Evolutionary conservation across 1,140 invertebrate genomes (phyloP), one percentile per base, ranked within the genome.

Genomic region (Saccostrea glomerata): DNA sequence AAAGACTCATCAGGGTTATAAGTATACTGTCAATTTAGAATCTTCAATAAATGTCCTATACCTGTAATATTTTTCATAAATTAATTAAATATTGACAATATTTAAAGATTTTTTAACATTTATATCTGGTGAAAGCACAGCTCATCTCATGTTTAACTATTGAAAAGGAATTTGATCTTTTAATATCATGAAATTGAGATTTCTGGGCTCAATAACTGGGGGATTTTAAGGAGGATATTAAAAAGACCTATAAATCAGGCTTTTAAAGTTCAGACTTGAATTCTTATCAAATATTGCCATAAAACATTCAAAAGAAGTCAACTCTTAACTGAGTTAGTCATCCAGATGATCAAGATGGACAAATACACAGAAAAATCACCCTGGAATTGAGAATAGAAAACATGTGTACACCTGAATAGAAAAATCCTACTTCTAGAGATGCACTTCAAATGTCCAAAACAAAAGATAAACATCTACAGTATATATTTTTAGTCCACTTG

Each of bases 241-340:
- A 77, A 77, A 77, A 73, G 25, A 15, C 15, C 66, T 25, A 30
- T 30, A 77, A 77, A 77, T 11, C 25, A 25, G 12, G 25, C 70
- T 25, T 30, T 77, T 77, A 77, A 77, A 77, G 70, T 77, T 30
- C 30, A 36, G 13, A 13, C 13, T 36, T 36, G 30, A 30, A 77
- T 30, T 77, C 70, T 77, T 30, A 77, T 77, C 70, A 77, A 15
- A 77, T 17, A 77, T 77, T 77, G 70, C 30, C 70, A 77, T 77
- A 77, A 77, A 77, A 30, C 25, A 30, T 77, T 73, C 25, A 15
- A 36, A 12, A 36, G 70, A 13, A 40, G 70, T 77, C 25, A 77
- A 40, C 25, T 77, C 30, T 15, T 15, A 77, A 11, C 70, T 11
- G 7, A 13, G 15, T 25, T 77, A 77, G 70, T 77, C 70, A 77